phyloP scores from a whole-genome alignment of 2,888 invertebrate genomes.

The Tinea semifulvella region DNA sequence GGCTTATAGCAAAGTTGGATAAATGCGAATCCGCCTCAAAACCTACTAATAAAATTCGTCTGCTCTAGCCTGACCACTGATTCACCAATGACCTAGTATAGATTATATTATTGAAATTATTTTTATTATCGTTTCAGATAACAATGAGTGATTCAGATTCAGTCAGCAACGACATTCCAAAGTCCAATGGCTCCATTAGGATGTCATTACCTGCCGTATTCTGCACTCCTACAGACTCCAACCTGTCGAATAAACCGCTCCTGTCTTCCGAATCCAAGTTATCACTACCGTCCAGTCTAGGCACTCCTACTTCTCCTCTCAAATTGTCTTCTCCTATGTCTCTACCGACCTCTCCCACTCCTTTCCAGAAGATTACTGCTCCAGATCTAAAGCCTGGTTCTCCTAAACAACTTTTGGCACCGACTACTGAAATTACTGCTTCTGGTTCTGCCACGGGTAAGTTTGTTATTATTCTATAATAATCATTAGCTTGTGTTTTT shows the following conservation, averaged over 20 bases:
- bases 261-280: constrained; percentile 47
- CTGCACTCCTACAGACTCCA: constrained; percentile 35
- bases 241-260: constrained; percentile 31
- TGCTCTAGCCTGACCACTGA: no score
- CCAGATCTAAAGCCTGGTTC: constrained; percentile 29
- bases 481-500: background rate
- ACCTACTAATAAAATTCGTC: no score
- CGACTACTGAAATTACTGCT: background rate
- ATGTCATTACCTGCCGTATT: constrained; percentile 50
- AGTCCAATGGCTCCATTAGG: constrained; percentile 33
- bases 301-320: constrained; percentile 49
- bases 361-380: constrained; percentile 32
- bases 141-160: constrained; percentile 37
- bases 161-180: constrained; percentile 24
- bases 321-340: constrained; percentile 46
- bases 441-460: constrained; percentile 50
- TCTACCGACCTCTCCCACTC: constrained; percentile 43
- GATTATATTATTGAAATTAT: background rate
- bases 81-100: background rate
- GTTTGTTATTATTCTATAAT: constrained; percentile 22
- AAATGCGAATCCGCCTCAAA: no score
- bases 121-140: constrained; percentile 30
- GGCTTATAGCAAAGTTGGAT: no score
- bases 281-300: constrained; percentile 47
- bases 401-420: constrained; percentile 23